Evolutionary conservation across 2,113 vertebrate species (phyloP), one percentile per base, ranked within the genome.

Genomic region (Fukomys damarensis): DNA sequence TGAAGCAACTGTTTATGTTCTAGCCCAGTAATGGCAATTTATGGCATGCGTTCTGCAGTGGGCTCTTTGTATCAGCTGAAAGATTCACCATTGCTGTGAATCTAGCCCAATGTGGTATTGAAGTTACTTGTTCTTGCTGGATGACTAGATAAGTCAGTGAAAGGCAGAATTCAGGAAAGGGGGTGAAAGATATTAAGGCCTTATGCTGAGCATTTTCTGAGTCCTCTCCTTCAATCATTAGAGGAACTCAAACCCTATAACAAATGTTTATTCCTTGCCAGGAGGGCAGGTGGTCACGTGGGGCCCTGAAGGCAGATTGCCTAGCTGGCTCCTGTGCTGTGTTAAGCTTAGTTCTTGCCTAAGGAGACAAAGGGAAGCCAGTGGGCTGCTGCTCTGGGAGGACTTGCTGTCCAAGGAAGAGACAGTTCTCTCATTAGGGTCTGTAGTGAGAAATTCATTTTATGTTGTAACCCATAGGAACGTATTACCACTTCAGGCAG

Each of bases 51-150:
- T 74, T 43, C 38, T 28, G 38, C 38, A 43, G 70, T 72, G 38
- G 20, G 38, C 24, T 30, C 12, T 76, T 76, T 7, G 2, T 46
- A 16, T 46, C 41, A 28, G 1, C 41, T 46, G 5, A 30, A 76
- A 74, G 22, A 11, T 43, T 41, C 11, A 9, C 38, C 2, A 43
- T 43, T 11, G 9, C 38, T 74, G 38, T 72, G 41, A 43, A 13
- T 63, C 19, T 61, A 86, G n/a, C 59, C 32, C 16, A 5, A 3
- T 11, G 30, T 61, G 77, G 24, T 24, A 8, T 43, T 68, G 68
- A 82, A 86, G 41, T 83, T 70, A 19, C 5, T 89, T 84, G 17
- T 86, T 91, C 59, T 76, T 56, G 43, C 54, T 91, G 72, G 59
- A 26, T 82, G 70, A 81, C 38, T 49, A 26, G 43, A n/a, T 88